Base-by-base conservation (phyloP, 2,797 vertebrate species). In the Enteromius radiatus region DNA sequence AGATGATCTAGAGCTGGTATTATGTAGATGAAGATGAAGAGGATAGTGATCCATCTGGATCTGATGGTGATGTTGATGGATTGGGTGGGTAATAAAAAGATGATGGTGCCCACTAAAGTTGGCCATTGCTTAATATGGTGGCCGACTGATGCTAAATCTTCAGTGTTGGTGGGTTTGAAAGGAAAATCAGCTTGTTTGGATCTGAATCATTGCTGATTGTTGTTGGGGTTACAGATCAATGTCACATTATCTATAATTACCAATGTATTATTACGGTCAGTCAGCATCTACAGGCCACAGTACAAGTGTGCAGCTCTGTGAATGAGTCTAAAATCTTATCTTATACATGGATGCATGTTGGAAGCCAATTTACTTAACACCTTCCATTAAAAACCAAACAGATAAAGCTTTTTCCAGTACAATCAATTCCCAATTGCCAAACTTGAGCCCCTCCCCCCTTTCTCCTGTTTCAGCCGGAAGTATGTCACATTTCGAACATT, bases 161-260 rank as follows among this genome's bases (percentile, higher is more conserved):
- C 69, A 21, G 38, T 47, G 56, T 5, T 47, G 75, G 1, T 21
- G 21, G 21, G 1, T 73, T 19, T 49, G 31, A 28, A n/a, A 21
- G 61, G 31, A 4, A 54, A 74, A 75, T 54, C 10, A 0, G 10
- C 33, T 28, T 45, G 59, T 63, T 70, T 45, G n/a, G 43, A 65
- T 74, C n/a, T 41, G n/a, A 74, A 65, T 38, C 23, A 21, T 52
- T 81, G 59, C 43, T 75, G 41, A 41, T 21, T 59, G 36, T 43
- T 79, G 33, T 15, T 19, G 67, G 26, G 70, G 45, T 54, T 82
- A 15, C 28, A 38, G 56, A 47, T 74, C 80, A 74, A 21, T 64
- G 54, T 52, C 38, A 64, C 69, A 74, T 47, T 21, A 49, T 61
- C 41, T 21, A 63, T 21, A 63, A 81, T 81, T 61, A 74, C 69